Evolutionary conservation across 2,888 invertebrate species (phyloP), one percentile per base, ranked within the genome.

Genomic region (Harpagoxenus sublaevis): DNA sequence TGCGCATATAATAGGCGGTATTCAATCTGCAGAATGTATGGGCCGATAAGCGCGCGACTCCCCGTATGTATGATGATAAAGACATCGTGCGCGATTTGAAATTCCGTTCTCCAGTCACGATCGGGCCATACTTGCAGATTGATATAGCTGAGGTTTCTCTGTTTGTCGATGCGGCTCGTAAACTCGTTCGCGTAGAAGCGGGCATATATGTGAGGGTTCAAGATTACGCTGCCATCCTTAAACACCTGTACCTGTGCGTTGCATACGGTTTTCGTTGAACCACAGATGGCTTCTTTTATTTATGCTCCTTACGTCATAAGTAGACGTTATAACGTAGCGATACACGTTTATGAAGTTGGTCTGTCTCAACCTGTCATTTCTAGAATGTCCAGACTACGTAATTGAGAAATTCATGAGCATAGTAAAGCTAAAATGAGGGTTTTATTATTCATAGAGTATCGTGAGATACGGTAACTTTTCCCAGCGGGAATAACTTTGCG

Each of bases 1-100:
- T 12, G 48, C 79, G 73, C 57, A 71, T 81, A 81, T 81, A 81
- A 81, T 71, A 71, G 79, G 5, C 73, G 70, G 35, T 81, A 71
- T 60, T 81, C 71, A 71, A 81, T 81, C 79, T 39, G 71, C 48
- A 28, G 60, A 71, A 62, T 39, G 60, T 48, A 51, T 8, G 79
- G 79, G 70, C 4, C 70, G 18, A 70, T 57, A 68, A 78, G 9
- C 78, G 78, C 78, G 78, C 12, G 35, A 18, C 65, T 23, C 42
- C 12, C 68, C 31, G n/a, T 42, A n/a, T 9, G 4, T 75, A 53
- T 23, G 42, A 35, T 23, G 79, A 81, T 81, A 81, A 71, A 71
- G 79, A 81, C 79, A n/a, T 81, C 60, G 57, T 18, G 60, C 9
- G 48, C 39, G 31, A 42, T 23, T 48, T 60, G 60, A 81, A 79